These are phyloP conservation scores for Troilus luridus DNA, from an alignment of 2,888 invertebrate species.

Conservation along the genomic window DNA sequence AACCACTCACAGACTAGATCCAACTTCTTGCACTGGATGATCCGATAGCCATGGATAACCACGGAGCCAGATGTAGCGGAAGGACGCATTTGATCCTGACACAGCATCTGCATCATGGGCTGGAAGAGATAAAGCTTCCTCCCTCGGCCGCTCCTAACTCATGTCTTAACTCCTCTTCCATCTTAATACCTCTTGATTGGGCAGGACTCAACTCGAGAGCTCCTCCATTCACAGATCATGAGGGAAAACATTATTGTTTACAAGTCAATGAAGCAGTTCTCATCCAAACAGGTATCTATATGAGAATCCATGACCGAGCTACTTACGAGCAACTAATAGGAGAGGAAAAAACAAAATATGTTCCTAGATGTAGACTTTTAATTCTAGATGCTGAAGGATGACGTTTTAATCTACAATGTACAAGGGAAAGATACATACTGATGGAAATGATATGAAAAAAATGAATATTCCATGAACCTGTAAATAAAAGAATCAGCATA, in stretches of 20 bases:
- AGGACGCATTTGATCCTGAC: conserved; percentile 13
- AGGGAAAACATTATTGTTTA: not conserved
- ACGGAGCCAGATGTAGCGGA: conserved; percentile 10
- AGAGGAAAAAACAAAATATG: no score
- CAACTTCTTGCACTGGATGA: not conserved
- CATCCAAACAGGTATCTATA: not conserved
- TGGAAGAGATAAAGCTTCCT: conserved; percentile 49
- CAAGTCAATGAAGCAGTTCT: no score
- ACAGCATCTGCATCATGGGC: conserved; percentile 31
- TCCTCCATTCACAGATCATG: not conserved
- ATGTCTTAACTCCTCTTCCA: not conserved
- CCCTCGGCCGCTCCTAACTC: conserved; percentile 6
- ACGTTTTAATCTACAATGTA: no score
- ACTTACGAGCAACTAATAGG: no score
- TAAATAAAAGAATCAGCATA: no score
- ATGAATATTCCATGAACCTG: no score
- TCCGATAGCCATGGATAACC: not conserved
- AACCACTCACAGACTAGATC: not conserved
- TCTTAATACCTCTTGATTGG: not conserved
- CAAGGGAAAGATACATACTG: no score
- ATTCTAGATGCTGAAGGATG: no score
- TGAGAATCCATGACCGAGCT: no score
- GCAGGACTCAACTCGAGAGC: not conserved
- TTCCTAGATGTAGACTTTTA: no score
- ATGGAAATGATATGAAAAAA: no score